phyloP scores from a whole-genome alignment of 2,113 vertebrate genomes.

The Lagopus muta region DNA sequence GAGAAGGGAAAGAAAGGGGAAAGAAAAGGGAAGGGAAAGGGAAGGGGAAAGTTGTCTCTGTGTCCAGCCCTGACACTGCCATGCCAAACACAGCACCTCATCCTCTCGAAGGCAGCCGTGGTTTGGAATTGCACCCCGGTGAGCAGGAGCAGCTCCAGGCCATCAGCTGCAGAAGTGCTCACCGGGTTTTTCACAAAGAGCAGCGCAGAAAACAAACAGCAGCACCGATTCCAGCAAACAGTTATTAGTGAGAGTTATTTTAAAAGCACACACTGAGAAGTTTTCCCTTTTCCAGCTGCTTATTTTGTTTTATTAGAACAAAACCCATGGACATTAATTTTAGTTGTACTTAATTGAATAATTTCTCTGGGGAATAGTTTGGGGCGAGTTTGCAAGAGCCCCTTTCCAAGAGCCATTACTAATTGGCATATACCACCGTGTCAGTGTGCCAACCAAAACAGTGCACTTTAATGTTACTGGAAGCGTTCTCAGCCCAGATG shows the following conservation, averaged over 20 bases:
- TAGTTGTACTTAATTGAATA: conserved; percentile 89
- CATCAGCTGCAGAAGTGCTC: not conserved
- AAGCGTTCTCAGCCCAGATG: conserved; percentile 83
- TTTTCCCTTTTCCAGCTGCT: conserved; percentile 75
- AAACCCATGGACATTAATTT: conserved; percentile 85
- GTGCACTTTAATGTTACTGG: conserved; percentile 81
- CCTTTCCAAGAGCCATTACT: conserved; percentile 88
- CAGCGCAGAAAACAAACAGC: not conserved
- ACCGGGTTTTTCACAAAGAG: not conserved
- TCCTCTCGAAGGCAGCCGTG: not conserved
- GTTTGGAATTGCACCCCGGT: not conserved
- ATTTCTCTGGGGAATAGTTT: conserved; percentile 86
- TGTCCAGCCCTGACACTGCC: not conserved
- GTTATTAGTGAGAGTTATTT: conserved; percentile 76
- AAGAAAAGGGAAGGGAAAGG: too few relatives aligned
- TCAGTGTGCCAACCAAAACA: conserved; percentile 89
- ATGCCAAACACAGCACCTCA: not conserved
- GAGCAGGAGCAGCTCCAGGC: not conserved
- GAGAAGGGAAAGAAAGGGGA: too few relatives aligned
- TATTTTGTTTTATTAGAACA: conserved; percentile 83
- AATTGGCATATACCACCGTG: conserved; percentile 83
- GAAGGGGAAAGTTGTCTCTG: not conserved
- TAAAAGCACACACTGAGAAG: conserved; percentile 73
- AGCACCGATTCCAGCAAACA: conserved; percentile 57
- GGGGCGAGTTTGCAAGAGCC: conserved; percentile 79